Evolutionary conservation across 2,113 vertebrate species (phyloP).

Genomic region (Periophthalmodon schlosseri): DNA sequence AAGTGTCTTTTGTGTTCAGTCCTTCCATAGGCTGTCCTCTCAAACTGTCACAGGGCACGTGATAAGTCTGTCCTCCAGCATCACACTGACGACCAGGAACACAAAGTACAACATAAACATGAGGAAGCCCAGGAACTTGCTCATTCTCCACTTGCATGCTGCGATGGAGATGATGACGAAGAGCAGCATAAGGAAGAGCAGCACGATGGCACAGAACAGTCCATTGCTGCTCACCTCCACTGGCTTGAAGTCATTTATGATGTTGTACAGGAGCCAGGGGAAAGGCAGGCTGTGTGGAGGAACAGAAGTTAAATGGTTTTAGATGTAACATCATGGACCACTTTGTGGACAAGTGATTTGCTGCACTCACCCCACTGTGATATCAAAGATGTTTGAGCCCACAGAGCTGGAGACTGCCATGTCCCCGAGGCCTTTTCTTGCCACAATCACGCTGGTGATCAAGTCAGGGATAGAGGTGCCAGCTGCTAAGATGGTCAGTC

Average conservation of each 20-base stretch:
- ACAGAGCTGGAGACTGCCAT: conserved; percentile 82
- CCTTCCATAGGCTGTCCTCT: conserved; percentile 16
- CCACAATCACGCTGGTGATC: conserved; percentile 81
- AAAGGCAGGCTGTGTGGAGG: conserved; percentile 69
- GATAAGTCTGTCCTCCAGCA: conserved; percentile 80
- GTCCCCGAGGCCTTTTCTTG: conserved; percentile 79
- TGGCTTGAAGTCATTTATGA: conserved; percentile 63
- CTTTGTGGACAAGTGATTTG: background rate
- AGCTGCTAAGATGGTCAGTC: conserved; percentile 77
- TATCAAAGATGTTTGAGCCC: conserved; percentile 82
- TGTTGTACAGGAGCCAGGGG: conserved; percentile 74
- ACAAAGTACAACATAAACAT: conserved; percentile 81
- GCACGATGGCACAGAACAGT: conserved; percentile 80
- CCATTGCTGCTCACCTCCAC: conserved; percentile 79
- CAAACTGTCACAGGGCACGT: conserved; percentile 72
- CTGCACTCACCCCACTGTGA: conserved; percentile 77
- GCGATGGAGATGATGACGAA: conserved; percentile 80
- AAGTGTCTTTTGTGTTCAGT: background rate
- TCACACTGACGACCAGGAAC: conserved; percentile 78
- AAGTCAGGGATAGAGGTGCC: conserved; percentile 80
- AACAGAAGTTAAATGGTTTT: background rate
- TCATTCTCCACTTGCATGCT: conserved; percentile 77
- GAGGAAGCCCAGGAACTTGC: conserved; percentile 70
- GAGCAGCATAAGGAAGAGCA: conserved; percentile 81
- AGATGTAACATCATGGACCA: background rate